Evolutionary conservation across 2,797 vertebrate genomes (phyloP).

Genomic region (Iguana delicatissima): DNA sequence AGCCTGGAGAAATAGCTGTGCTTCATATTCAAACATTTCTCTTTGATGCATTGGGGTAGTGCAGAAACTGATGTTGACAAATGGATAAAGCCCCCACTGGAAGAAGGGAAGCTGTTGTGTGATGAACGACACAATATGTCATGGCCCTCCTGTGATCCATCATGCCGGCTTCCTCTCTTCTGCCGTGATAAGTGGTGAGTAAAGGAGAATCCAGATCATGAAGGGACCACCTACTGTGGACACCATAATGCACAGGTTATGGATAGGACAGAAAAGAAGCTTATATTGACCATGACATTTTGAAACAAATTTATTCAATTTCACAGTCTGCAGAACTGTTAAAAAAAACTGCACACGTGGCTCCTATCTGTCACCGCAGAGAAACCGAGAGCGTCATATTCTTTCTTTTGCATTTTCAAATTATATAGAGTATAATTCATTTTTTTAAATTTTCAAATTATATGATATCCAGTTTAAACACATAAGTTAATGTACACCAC

Average conservation of each 20-base stretch:
- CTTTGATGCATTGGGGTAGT: constrained; percentile 81
- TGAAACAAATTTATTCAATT: too few species aligned
- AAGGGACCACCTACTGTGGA: constrained; percentile 28
- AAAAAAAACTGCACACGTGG: too few species aligned
- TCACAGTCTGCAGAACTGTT: too few species aligned
- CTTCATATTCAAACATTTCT: constrained; percentile 80
- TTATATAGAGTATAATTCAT: not conserved
- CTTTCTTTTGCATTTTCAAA: too few species aligned
- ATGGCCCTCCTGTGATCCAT: constrained; percentile 82
- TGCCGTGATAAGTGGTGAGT: constrained; percentile 7
- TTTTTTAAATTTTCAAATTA: not conserved
- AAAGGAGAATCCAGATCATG: constrained; percentile 18
- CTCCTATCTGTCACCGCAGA: not conserved
- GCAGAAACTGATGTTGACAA: constrained; percentile 81
- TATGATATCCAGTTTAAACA: not conserved
- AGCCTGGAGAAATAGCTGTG: constrained; percentile 71
- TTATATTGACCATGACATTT: too few species aligned
- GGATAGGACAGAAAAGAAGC: too few species aligned
- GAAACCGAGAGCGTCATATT: too few species aligned
- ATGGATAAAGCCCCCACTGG: constrained; percentile 78
- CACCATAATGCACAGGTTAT: too few species aligned
- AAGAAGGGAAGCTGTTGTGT: constrained; percentile 78
- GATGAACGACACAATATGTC: constrained; percentile 85
- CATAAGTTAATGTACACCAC: not conserved
- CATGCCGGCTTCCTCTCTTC: constrained; percentile 74